Percentiles rank a stretch among this genome's conserved stretches.
These are phyloP conservation scores for Dallia pectoralis DNA, from an alignment of 2,797 vertebrate genomes.

Conservation along the genomic window DNA sequence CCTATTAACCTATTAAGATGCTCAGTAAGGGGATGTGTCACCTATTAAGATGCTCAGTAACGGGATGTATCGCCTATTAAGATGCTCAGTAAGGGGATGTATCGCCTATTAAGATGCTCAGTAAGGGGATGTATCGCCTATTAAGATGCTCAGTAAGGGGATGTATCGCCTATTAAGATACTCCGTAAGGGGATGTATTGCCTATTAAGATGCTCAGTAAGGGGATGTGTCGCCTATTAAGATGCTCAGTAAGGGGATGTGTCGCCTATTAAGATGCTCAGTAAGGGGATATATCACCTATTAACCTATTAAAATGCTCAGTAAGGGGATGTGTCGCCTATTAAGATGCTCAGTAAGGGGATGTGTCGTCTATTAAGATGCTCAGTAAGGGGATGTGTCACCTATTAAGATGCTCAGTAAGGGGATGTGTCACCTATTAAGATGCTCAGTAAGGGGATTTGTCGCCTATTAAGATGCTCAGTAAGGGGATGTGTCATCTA, in stretches of 20 bases:
- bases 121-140: constrained; percentile 6
- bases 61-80: constrained; percentile 9
- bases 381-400: background rate
- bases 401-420: constrained; percentile 6
- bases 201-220: constrained; percentile 6
- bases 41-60: background rate
- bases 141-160: background rate
- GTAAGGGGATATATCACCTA: too few species aligned
- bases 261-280: constrained; percentile 12
- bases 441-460: background rate
- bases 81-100: too few species aligned
- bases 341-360: background rate
- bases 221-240: too few species aligned
- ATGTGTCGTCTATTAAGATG: background rate
- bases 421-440: too few species aligned
- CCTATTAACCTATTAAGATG: too few species aligned
- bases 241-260: background rate
- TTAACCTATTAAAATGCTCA: background rate
- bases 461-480: constrained; percentile 12
- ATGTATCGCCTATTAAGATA: background rate
- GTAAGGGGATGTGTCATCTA: too few species aligned
- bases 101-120: background rate
- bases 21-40: too few species aligned
- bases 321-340: constrained; percentile 7
- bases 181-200: background rate